phyloP scores from a whole-genome alignment of 2,888 invertebrate species.

The Nemapogon koenigi region DNA sequence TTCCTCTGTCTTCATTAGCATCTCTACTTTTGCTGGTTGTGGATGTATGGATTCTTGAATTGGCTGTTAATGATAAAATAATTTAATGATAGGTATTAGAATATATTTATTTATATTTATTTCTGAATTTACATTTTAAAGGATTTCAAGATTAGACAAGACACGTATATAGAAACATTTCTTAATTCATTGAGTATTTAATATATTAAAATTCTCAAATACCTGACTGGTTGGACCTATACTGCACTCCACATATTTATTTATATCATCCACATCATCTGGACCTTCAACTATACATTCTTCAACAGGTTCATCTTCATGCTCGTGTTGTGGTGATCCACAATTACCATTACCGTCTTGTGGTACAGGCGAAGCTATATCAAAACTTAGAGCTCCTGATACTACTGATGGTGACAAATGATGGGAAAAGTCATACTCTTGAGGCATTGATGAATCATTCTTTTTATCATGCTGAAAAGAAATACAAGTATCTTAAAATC shows the following conservation, averaged over 20 bases:
- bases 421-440: constrained; percentile 56
- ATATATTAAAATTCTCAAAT: no score
- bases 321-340: constrained; percentile 32
- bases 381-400: constrained; percentile 42
- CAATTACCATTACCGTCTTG: constrained; percentile 23
- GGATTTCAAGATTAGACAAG: no score
- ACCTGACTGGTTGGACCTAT: no score
- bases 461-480: constrained; percentile 63
- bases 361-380: constrained; percentile 54
- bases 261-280: constrained; percentile 24
- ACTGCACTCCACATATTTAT: no score
- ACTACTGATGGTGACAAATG: constrained; percentile 50
- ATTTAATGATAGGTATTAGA: no score
- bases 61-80: no score
- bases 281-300: constrained; percentile 24
- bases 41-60: no score
- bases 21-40: constrained; percentile 18
- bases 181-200: no score
- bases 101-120: no score
- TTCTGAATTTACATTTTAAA: no score
- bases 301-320: constrained; percentile 29
- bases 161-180: no score
- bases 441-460: constrained; percentile 68
- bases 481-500: no score
- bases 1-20: constrained; percentile 36